Percentiles rank a stretch among this genome's conserved stretches.
These are phyloP conservation scores for Gallinago media DNA, from an alignment of 2,113 vertebrate genomes.

Conservation along the genomic window DNA sequence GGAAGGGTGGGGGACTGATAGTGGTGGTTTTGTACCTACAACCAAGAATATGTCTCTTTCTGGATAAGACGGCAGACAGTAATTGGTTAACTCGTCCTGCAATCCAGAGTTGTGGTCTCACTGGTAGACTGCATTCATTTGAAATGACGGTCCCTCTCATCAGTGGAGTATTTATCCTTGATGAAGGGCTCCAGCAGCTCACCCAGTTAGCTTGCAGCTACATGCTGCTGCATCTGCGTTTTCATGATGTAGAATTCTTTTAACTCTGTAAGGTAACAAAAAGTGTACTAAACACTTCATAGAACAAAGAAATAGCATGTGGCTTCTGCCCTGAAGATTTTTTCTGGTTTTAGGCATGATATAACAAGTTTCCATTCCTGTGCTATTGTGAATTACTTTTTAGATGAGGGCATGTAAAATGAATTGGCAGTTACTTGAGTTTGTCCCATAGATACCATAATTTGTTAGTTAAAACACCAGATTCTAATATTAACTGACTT, in stretches of 20 bases:
- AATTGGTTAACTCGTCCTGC: slow-evolving; percentile 2
- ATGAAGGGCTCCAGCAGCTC: slow-evolving; percentile 10
- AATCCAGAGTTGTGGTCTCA: not conserved
- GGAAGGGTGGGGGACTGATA: not conserved
- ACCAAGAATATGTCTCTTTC: not conserved
- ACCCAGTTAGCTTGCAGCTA: slow-evolving; percentile 19
- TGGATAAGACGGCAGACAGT: not conserved
- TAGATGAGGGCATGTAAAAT: not conserved
- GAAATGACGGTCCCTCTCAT: slow-evolving; percentile 8
- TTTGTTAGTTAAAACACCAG: slow-evolving; percentile 15
- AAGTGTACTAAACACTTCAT: not conserved
- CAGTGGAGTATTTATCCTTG: not conserved
- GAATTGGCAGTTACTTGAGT: not conserved
- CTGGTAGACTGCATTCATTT: not conserved
- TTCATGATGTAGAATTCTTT: not conserved
- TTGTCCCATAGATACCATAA: not conserved
- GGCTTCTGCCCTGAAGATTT: not conserved
- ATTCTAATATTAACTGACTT: not conserved
- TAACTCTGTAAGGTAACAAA: not conserved
- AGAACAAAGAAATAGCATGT: slow-evolving; percentile 11
- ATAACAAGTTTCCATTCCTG: slow-evolving; percentile 9
- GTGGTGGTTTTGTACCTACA: not conserved
- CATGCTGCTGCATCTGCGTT: slow-evolving; percentile 18
- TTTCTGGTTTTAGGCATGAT: slow-evolving; percentile 36
- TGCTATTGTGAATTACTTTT: not conserved